Conservation (phyloP, 2,888 invertebrate genomes). For the Lasius platythorax region DNA sequence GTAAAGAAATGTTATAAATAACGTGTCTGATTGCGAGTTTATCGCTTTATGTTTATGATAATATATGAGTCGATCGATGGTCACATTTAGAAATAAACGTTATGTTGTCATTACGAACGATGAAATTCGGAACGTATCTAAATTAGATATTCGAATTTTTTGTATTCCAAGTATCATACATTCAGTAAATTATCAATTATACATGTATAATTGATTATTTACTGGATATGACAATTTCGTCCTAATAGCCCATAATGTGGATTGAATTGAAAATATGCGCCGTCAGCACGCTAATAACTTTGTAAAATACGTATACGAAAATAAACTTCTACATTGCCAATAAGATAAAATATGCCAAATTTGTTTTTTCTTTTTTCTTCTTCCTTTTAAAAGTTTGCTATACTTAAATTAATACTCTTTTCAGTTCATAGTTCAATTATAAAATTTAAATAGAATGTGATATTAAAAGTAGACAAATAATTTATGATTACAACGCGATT, state of each 20-base stretch:
- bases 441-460: background rate
- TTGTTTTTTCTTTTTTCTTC: background rate
- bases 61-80: background rate
- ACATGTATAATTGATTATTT: background rate
- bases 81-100: background rate
- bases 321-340: constrained; percentile 3
- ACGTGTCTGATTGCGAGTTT: background rate
- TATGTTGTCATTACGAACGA: background rate
- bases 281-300: background rate
- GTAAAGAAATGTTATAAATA: background rate
- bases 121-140: background rate
- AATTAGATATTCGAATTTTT: background rate
- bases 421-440: background rate
- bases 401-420: background rate
- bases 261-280: constrained; percentile 13
- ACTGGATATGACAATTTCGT: constrained; percentile 3
- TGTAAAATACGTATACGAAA: constrained; percentile 20
- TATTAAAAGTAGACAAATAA: background rate
- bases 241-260: constrained; percentile 2
- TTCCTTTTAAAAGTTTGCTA: background rate
- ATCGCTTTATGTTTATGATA: background rate
- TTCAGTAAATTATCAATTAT: too few relatives aligned
- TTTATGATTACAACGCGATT: background rate
- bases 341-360: background rate
- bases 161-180: background rate